Evolutionary conservation across 2,797 vertebrate genomes (phyloP), one percentile per base, ranked within the genome.

Genomic region (Adrianichthys oophorus): DNA sequence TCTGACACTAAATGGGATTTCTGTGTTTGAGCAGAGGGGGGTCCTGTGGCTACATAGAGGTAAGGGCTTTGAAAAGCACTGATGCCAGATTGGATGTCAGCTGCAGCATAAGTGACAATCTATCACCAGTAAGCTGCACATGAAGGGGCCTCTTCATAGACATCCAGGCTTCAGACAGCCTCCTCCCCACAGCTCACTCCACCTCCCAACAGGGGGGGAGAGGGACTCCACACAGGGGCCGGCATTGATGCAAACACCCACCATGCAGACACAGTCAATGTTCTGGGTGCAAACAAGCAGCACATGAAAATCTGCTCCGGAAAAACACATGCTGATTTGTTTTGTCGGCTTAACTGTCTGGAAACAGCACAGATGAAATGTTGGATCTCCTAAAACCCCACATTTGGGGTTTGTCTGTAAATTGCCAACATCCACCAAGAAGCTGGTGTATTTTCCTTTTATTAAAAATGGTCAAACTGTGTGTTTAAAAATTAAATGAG

Each of bases 61-160:
- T 79, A 79, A 87, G 68, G 59, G 77, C 83, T 88, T 87, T 77
- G 32, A 84, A 87, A 91, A 89, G 86, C 77, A 62, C 83, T 67
- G 79, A 87, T 86, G 83, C 80, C 85, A 89, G 85, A 91, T 83
- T 87, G 87, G 80, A 85, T 90, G 87, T 90, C 90, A 88, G 81
- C 82, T 75, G 80, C 62, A 73, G 82, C 83, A 81, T 82, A 80
- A 86, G 84, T 83, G 82, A 84, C 81, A 61, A 91, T 92, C 86
- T 83, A 87, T 91, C 90, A 90, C 67, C 69, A 57, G 73, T 4
- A n/a, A 18, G 21, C 67, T 1, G 52, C 78, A 56, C 18, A 46
- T 78, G 82, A 83, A 78, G 60, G 78, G 83, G 80, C 52, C 80
- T 83, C 83, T 87, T 87, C 81, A 88, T 70, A 76, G 82, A 65